Evolutionary conservation across 1,140 invertebrate species (phyloP).

Genomic region (Helicoverpa armigera): DNA sequence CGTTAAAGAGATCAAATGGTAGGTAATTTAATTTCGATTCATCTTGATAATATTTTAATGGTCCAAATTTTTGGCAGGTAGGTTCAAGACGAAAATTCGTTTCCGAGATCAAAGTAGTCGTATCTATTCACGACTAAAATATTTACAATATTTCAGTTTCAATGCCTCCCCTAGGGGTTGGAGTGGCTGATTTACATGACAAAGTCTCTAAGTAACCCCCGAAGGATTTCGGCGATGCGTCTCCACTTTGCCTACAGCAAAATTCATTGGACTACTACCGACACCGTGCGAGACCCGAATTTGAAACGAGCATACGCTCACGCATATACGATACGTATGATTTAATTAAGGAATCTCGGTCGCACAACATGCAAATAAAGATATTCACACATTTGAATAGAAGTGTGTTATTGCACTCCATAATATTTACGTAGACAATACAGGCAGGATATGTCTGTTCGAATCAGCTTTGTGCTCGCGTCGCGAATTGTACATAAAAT

Average conservation of each 20-base stretch:
- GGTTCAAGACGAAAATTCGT: conserved; percentile 43
- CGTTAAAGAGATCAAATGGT: not conserved
- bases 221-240: conserved; percentile 61
- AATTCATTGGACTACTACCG: conserved; percentile 51
- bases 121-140: conserved; percentile 65
- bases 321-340: conserved; percentile 21
- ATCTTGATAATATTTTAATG: not conserved
- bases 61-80: conserved; percentile 3
- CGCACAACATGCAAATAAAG: not conserved
- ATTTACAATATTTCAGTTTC: conserved; percentile 77
- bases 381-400: not conserved
- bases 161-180: conserved; percentile 67
- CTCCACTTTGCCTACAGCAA: conserved; percentile 49
- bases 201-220: conserved; percentile 73
- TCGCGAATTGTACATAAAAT: conserved; percentile 55
- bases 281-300: conserved; percentile 37
- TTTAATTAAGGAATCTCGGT: conserved; percentile 37
- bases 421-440: conserved; percentile 40
- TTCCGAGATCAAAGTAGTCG: conserved; percentile 55
- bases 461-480: conserved; percentile 52
- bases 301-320: conserved; percentile 21
- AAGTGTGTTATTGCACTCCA: conserved; percentile 1
- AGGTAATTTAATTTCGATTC: not conserved
- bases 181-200: conserved; percentile 79
- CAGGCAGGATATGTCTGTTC: conserved; percentile 31